Conservation (phyloP, 2,888 invertebrate species). For the Geotrupes spiniger region DNA sequence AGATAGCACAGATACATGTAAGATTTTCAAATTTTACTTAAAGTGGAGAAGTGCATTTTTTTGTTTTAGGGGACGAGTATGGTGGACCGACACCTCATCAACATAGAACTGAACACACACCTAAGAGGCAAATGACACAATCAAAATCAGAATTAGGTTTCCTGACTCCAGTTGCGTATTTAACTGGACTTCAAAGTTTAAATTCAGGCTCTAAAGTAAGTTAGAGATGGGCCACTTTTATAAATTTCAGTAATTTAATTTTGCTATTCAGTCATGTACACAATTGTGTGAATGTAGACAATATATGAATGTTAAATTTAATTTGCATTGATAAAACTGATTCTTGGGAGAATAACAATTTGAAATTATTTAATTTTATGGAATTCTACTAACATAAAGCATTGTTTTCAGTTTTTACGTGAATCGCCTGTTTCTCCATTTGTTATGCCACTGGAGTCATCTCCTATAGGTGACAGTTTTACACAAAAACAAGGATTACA, state of each 20-base stretch:
- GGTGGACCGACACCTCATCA: slow-evolving; percentile 41
- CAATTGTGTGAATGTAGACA: not conserved
- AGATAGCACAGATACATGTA: slow-evolving; percentile 27
- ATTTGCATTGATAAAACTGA: no score
- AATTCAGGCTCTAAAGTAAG: slow-evolving; percentile 44
- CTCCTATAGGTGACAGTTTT: slow-evolving; percentile 32
- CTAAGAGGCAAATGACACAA: slow-evolving; percentile 29
- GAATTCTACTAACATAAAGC: no score
- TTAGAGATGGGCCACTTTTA: not conserved
- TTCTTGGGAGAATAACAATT: no score
- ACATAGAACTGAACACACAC: slow-evolving; percentile 35
- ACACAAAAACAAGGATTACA: slow-evolving; percentile 35
- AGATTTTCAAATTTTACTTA: slow-evolving; percentile 9
- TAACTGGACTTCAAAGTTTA: slow-evolving; percentile 47
- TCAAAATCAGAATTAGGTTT: slow-evolving; percentile 44
- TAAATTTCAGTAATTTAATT: no score
- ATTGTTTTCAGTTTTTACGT: slow-evolving; percentile 29
- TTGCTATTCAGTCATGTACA: no score
- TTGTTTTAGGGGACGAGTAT: slow-evolving; percentile 37
- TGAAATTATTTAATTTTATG: no score
- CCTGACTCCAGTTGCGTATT: slow-evolving; percentile 51
- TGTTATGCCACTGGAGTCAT: slow-evolving; percentile 33
- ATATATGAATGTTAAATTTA: not conserved
- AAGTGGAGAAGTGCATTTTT: slow-evolving; percentile 8
- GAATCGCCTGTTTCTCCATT: slow-evolving; percentile 36